Base-by-base conservation (phyloP, 2,888 invertebrate species). In the Rhamnusium bicolor region DNA sequence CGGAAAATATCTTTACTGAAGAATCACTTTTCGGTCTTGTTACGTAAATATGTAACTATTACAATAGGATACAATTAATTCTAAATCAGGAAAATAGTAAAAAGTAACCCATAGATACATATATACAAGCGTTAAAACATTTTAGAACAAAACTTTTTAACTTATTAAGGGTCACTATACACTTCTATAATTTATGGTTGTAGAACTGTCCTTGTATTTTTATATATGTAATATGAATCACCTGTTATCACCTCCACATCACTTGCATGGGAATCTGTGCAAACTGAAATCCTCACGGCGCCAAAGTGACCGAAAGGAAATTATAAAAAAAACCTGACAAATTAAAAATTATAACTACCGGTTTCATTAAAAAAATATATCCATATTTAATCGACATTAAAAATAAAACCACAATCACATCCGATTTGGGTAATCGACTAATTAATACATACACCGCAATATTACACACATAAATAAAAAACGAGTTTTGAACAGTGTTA, bases 391-490 rank as follows among this genome's bases (percentile, higher is more conserved):
- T 65, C 53, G 53, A 51, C 65, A 29, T 32, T 58, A 32, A 65
- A 62, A 49, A 67, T 67, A 14, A 70, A 75, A 72, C 73, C 72
- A 75, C 73, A 77, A 75, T 77, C 77, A 75, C 75, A 77, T 75
- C 75, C 75, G 75, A 77, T 77, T 77, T 72, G 58, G 71, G 71
- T 73, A 77, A 77, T 72, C 72, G 54, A 49, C 67, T 72, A 74
- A 76, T 76, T 74, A 74, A 76, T 69, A 54, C 65, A 14, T 49
- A 51, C 29, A 40, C 27, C 51, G 49, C 65, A 65, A 40, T 63
- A 21, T 58, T 49, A 51, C 24, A n/a, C n/a, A n/a, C n/a, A 49
- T 49, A 58, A 68, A 68, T 40, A 40, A 40, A 66, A 68, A 65
- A 65, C 68, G 27, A 58, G 68, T 68, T 68, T 40, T 46, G 61